Base-by-base conservation (phyloP, 2,797 vertebrate genomes). In the Botia almorhae region DNA sequence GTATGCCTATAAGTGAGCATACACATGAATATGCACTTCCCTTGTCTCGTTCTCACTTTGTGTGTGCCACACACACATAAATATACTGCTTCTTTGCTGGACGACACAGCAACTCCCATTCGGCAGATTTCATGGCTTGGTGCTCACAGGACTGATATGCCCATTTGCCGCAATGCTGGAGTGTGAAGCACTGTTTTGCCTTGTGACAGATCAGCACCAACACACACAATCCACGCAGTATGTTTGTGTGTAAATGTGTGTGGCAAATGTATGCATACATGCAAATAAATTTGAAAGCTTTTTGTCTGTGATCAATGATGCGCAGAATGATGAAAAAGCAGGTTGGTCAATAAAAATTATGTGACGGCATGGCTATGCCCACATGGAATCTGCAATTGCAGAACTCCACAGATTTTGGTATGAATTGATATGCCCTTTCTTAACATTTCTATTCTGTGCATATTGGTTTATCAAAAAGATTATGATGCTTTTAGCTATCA, bases 51-150 rank as follows among this genome's bases (percentile, higher is more conserved):
- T 19, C 13, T 2, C 5, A 14, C 5, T 63, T 2, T 63, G 7
- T 33, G 13, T 39, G 6, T 7, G 36, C 36, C 14, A 64, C 33
- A 39, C 36, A 39, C 19, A 33, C 14, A 64, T 64, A 36, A 36
- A 36, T 64, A 71, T 17, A 76, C 67, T 39, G 7, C 58, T 56
- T 29, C 60, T 60, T 23, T 60, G 7, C 29, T 69, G 64, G 51
- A 58, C 26, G 19, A 69, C 70, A 74, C 13, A 68, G 53, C 70
- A 63, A 81, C 76, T 85, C 81, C 50, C 84, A 70, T 80, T 87
- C 83, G 86, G 85, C 86, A 89, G 90, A 91, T 91, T 93, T 93
- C 89, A 88, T 29, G 76, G 85, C 84, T 88, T 88, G 89, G 83
- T 64, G 87, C 85, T 68, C 86, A 81, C 88, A 89, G 85, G 88